Evolutionary conservation across 1,140 invertebrate species (phyloP), one percentile per base, ranked within the genome.

Genomic region (Polypedilum vanderplanki): DNA sequence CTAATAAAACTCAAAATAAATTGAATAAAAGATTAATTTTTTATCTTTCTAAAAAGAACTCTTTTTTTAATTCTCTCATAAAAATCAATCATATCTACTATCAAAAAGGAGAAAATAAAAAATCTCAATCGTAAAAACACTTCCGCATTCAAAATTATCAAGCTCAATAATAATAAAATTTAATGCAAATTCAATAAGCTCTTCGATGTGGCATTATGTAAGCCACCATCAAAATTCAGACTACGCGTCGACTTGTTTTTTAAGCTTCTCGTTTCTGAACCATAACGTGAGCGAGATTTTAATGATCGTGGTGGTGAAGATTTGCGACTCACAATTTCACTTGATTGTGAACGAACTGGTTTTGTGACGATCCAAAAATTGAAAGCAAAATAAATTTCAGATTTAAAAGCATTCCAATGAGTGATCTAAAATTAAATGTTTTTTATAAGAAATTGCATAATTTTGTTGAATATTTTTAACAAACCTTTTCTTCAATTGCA

Each of bases 311-410:
- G 65, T 70, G 65, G 65, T 18, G 65, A 20, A 7, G 65, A 70
- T 70, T 70, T 70, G 15, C 65, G 65, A 70, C 65, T 70, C 9
- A 22, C 65, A 70, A 70, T 70, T 9, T 75, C 74, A 64, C 18
- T 57, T 65, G 73, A 41, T 33, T 64, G 10, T 12, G 17, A n/a
- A 78, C 82, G 82, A 9, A 86, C 83, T 0, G 84, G 83, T 79
- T 87, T 87, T 20, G 83, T 84, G 74, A 81, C 78, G 17, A 80
- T 79, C 78, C 80, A 85, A 76, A 89, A 81, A 76, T 85, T 83
- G 8, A 88, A 75, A 2, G 85, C 85, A 78, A 89, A 89, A 77
- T 83, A 83, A 0, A 86, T 76, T 79, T 89, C 88, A 0, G 83
- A 80, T 17, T 82, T 79, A 7, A 89, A 78, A 1, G 88, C 87